Conservation (phyloP, 2,888 invertebrate species). For the Lottia gigantea region DNA sequence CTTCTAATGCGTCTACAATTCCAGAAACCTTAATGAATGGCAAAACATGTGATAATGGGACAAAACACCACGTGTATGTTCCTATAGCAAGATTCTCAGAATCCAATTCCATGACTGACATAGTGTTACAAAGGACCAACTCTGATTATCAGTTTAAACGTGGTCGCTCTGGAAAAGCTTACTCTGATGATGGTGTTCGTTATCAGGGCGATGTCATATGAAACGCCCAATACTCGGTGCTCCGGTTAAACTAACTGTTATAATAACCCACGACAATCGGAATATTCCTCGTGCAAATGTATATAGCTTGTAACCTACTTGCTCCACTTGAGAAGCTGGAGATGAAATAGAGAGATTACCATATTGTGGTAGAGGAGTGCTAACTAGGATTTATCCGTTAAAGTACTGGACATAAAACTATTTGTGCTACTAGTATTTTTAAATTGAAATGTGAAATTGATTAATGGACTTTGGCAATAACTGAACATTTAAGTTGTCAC, state of each 20-base stretch:
- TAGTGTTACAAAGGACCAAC: conserved; percentile 39
- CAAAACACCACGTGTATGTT: conserved; percentile 16
- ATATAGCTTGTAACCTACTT: too few species aligned
- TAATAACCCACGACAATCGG: too few species aligned
- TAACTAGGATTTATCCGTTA: too few species aligned
- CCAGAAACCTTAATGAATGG: conserved; percentile 48
- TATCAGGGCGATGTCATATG: conserved; percentile 48
- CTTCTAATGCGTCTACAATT: conserved; percentile 42
- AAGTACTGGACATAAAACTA: too few species aligned
- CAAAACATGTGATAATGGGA: conserved; percentile 30
- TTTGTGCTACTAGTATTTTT: too few species aligned
- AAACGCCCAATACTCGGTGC: not conserved
- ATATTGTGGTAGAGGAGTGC: too few species aligned
- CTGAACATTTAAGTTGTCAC: too few species aligned
- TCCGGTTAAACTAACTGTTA: not conserved
- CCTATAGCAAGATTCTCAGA: conserved; percentile 35
- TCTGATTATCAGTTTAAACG: conserved; percentile 40
- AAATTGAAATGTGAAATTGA: too few species aligned
- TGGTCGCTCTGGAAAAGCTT: conserved; percentile 44
- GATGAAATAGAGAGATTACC: too few species aligned
- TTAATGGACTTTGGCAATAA: too few species aligned
- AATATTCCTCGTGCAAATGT: too few species aligned
- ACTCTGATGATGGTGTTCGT: conserved; percentile 54
- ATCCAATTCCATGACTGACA: conserved; percentile 45
- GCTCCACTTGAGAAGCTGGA: too few species aligned